Evolutionary conservation across 2,888 invertebrate genomes (phyloP), one percentile per base, ranked within the genome.

Genomic region (Deilephila porcellus): DNA sequence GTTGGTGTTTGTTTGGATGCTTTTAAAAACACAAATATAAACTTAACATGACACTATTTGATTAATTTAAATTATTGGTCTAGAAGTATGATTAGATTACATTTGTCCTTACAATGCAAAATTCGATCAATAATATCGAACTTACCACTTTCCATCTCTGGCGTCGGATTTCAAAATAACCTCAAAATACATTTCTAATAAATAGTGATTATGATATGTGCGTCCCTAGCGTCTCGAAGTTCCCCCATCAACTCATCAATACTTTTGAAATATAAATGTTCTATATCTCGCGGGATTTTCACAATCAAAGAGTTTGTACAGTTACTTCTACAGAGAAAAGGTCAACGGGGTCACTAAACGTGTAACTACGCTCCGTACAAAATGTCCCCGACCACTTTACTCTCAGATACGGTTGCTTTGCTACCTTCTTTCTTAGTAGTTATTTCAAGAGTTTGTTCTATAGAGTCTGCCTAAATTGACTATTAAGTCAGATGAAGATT

Each of bases 251-350:
- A 56, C 45, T 67, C 67, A 67, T 67, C 67, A 52, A 67, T 67
- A 67, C 67, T 67, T 67, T 45, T 67, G 45, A 52, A 67, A 67
- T 52, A 67, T 67, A 67, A 67, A 67, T 67, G 67, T 52, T 25
- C 25, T 17, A 67, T 25, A 67, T 67, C 67, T 45, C 52, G 6
- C 67, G 52, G 67, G 67, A 67, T 25, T 20, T 25, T 52, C 45
- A 52, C 45, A 67, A 67, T 67, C 67, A 67, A 52, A 25, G 67
- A 67, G 67, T 52, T 52, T 29, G 29, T 52, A 25, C 17, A 29
- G 25, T 45, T 67, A 64, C 11, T 64, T n/a, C 64, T 64, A 56
- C 25, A 14, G 25, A 45, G 45, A 25, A 25, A 52, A 52, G 67
- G 45, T 25, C 29, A 60, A 14, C 60, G 20, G 29, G 60, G 17